Percentiles rank a stretch among this genome's conserved stretches.
phyloP scores from a whole-genome alignment of 2,888 invertebrate species.

The Leptarthrus brevirostris region DNA sequence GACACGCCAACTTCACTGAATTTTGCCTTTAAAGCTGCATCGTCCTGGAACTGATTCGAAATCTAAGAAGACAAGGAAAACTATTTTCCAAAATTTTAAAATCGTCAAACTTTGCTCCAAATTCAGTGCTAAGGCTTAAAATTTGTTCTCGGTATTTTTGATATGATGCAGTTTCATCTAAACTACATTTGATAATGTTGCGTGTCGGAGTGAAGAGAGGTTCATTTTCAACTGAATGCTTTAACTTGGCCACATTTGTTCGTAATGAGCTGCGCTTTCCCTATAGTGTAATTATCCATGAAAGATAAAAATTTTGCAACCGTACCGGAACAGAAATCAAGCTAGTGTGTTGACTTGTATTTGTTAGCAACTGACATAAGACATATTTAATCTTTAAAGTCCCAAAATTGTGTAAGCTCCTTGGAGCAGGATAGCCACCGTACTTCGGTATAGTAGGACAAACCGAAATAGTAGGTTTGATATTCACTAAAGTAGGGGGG shows the following conservation, averaged over 20 bases:
- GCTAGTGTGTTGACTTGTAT: constrained; percentile 43
- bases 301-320: constrained; percentile 50
- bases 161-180: constrained; percentile 50
- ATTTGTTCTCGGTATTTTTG: constrained; percentile 51
- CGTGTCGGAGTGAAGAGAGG: constrained; percentile 51
- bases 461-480: too few relatives aligned
- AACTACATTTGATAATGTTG: constrained; percentile 51
- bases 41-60: neutral
- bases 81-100: neutral
- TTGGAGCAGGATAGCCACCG: too few relatives aligned
- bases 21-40: neutral
- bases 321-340: constrained; percentile 44
- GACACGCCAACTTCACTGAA: too few relatives aligned
- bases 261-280: constrained; percentile 53
- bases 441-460: too few relatives aligned
- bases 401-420: too few relatives aligned
- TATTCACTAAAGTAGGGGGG: too few relatives aligned
- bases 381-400: neutral
- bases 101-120: constrained; percentile 31
- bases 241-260: constrained; percentile 55
- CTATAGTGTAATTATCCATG: constrained; percentile 50
- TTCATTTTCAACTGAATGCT: constrained; percentile 53
- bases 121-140: constrained; percentile 52
- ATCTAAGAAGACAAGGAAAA: neutral
- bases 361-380: constrained; percentile 2